These are phyloP conservation scores for Anthopleura xanthogrammica DNA, from an alignment of 92 coral and sea anemone species.

Conservation along the genomic window DNA sequence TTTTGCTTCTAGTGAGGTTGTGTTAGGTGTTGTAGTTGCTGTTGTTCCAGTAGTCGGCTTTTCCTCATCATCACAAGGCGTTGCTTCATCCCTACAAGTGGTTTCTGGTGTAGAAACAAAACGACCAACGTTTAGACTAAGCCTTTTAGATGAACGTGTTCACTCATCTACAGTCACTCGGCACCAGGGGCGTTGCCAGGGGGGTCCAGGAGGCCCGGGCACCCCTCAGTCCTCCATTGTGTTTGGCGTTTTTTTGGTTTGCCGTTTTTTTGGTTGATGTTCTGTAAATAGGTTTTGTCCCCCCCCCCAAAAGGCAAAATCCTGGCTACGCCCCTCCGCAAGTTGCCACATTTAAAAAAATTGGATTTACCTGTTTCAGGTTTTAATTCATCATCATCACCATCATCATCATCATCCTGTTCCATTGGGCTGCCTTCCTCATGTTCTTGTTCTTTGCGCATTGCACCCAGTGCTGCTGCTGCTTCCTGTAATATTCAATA, in stretches of 20 bases:
- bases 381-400: background rate
- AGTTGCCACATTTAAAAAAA: background rate
- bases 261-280: no score
- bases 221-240: no score
- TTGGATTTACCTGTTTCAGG: background rate
- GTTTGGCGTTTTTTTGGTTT: no score
- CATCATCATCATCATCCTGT: slow-evolving; percentile 23
- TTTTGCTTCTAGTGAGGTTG: background rate
- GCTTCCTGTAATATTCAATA: slow-evolving; percentile 19
- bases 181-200: no score
- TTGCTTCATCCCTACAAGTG: no score
- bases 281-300: no score
- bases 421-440: slow-evolving; percentile 39
- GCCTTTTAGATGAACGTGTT: background rate
- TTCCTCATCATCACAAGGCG: background rate
- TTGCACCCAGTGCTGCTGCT: slow-evolving; percentile 24
- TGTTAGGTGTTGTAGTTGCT: slow-evolving; percentile 1
- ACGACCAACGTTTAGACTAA: background rate
- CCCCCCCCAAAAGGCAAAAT: no score
- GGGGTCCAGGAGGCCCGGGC: no score
- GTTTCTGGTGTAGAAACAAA: background rate
- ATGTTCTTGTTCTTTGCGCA: slow-evolving; percentile 13
- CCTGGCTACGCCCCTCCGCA: background rate
- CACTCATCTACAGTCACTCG: no score
- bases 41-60: background rate